Evolutionary conservation across 2,113 vertebrate species (phyloP).

Genomic region (Oryzias javanicus): DNA sequence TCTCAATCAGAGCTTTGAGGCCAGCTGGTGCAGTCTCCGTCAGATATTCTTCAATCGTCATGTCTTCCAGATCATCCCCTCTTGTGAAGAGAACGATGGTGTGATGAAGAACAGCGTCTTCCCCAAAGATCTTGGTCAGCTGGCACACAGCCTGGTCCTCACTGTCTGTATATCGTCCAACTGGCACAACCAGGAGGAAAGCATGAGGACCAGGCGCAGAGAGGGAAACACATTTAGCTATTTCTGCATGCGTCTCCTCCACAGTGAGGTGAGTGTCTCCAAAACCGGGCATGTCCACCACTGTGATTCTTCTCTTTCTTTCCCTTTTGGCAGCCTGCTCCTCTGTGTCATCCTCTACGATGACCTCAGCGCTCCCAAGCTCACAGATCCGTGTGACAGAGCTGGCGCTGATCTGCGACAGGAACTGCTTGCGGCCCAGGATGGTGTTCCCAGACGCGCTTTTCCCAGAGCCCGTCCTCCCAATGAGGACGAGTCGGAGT

Average conservation of each 20-base stretch:
- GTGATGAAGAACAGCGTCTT: conserved; percentile 63
- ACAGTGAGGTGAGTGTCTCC: conserved; percentile 69
- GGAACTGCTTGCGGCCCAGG: conserved; percentile 65
- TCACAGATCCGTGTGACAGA: conserved; percentile 73
- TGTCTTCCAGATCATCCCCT: conserved; percentile 69
- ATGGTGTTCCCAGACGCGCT: conserved; percentile 80
- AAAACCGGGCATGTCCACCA: conserved; percentile 80
- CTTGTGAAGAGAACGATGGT: conserved; percentile 76
- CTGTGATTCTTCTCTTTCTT: conserved; percentile 46
- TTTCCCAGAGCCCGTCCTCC: conserved; percentile 77
- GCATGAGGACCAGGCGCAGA: conserved; percentile 74
- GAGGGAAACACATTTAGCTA: conserved; percentile 71
- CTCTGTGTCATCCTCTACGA: conserved; percentile 24
- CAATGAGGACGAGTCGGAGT: conserved; percentile 75
- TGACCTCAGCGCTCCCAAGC: conserved; percentile 40
- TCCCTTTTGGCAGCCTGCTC: neutral
- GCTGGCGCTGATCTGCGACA: conserved; percentile 65
- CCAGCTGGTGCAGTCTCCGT: conserved; percentile 47
- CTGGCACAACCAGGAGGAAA: conserved; percentile 75
- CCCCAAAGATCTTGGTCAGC: conserved; percentile 68
- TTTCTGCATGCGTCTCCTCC: conserved; percentile 61
- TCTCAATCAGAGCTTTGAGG: conserved; percentile 66
- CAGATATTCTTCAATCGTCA: conserved; percentile 63
- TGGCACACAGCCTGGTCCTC: conserved; percentile 58
- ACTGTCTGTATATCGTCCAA: conserved; percentile 72